Percentiles rank a stretch among this genome's conserved stretches.
Conservation (phyloP, 1,140 invertebrate genomes). For the Andrena cerasifolii region DNA sequence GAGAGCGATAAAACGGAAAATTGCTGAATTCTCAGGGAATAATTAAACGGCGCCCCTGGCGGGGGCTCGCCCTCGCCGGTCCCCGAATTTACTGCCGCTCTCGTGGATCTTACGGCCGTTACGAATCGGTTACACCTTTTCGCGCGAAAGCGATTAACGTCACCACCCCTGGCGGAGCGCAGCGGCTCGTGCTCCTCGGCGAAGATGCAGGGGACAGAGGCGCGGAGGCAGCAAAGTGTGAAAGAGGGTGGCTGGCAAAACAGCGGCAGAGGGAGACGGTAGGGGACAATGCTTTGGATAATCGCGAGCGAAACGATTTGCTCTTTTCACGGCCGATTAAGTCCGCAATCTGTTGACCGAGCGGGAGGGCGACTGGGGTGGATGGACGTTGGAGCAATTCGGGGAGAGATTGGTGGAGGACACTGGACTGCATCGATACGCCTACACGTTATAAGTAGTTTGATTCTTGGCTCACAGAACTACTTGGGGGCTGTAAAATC, state of each 20-base stretch:
- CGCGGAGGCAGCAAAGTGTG: conserved; percentile 22
- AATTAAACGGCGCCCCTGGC: conserved; percentile 70
- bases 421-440: not conserved
- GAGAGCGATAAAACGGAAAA: conserved; percentile 74
- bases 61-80: not conserved
- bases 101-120: conserved; percentile 63
- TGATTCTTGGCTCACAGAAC: too few relatives aligned
- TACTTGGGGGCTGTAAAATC: too few relatives aligned
- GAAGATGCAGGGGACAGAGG: conserved; percentile 1
- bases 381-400: conserved; percentile 55
- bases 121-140: conserved; percentile 68
- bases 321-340: conserved; percentile 80
- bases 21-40: conserved; percentile 72
- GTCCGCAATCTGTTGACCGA: conserved; percentile 74
- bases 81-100: conserved; percentile 50
- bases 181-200: conserved; percentile 11
- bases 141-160: conserved; percentile 44
- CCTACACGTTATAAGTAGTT: too few relatives aligned
- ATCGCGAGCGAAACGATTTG: conserved; percentile 79
- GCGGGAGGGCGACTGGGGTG: conserved; percentile 43
- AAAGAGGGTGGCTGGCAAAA: conserved; percentile 19
- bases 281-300: conserved; percentile 72
- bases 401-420: conserved; percentile 1
- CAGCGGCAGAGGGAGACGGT: conserved; percentile 26
- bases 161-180: conserved; percentile 34